A percentile compares a stretch with the other conserved stretches of the same genome.
phyloP scores from a whole-genome alignment of 2,888 invertebrate species.

The Pinctada fucata region DNA sequence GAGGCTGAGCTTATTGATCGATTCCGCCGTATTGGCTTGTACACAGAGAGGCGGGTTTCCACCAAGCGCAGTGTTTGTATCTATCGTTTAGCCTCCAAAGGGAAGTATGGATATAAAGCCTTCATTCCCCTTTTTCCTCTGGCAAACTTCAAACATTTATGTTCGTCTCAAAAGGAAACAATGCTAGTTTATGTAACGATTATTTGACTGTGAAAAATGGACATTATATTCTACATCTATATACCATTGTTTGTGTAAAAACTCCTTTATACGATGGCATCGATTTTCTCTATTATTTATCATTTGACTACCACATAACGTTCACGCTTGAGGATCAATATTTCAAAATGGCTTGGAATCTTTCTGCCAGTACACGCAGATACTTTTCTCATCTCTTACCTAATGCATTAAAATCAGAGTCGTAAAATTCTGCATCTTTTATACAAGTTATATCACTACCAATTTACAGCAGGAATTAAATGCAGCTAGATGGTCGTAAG shows the following conservation, averaged over 20 bases:
- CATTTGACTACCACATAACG: slow-evolving; percentile 11
- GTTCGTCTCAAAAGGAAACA: background rate
- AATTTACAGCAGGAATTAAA: too few species aligned
- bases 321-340: slow-evolving; percentile 25
- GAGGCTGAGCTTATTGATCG: slow-evolving; percentile 7
- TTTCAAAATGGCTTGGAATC: slow-evolving; percentile 9
- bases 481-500: too few species aligned
- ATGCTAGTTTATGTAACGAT: background rate
- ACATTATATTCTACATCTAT: background rate
- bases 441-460: too few species aligned
- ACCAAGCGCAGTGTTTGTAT: slow-evolving; percentile 12
- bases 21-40: slow-evolving; percentile 1
- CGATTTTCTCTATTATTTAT: slow-evolving; percentile 32
- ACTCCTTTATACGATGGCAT: background rate
- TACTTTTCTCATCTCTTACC: too few species aligned
- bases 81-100: background rate
- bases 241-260: background rate
- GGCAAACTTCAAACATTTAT: background rate
- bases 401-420: too few species aligned
- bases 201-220: background rate
- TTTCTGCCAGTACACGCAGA: too few species aligned
- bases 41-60: slow-evolving; percentile 20
- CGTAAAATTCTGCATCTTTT: too few species aligned
- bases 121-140: background rate
- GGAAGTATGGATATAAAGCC: background rate